Evolutionary conservation across 2,113 vertebrate genomes (phyloP).

Genomic region (Oophaga pumilio): DNA sequence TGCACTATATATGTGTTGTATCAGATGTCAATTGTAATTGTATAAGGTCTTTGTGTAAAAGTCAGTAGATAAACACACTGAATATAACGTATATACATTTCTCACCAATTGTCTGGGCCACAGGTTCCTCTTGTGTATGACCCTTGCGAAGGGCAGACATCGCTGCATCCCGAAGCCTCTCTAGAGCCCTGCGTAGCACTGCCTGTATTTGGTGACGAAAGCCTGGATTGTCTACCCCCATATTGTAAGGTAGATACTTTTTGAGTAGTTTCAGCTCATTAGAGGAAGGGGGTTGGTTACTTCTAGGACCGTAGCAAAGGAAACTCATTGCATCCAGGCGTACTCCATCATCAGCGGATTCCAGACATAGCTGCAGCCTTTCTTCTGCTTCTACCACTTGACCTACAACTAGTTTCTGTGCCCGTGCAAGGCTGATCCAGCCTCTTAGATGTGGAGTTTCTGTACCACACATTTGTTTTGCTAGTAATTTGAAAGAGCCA

Average conservation of each 20-base stretch:
- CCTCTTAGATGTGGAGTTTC: slow-evolving; percentile 70
- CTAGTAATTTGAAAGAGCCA: slow-evolving; percentile 64
- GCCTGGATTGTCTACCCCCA: slow-evolving; percentile 81
- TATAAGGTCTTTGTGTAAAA: background rate
- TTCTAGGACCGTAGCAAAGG: slow-evolving; percentile 81
- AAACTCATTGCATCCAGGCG: slow-evolving; percentile 77
- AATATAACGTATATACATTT: background rate
- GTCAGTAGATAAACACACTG: background rate
- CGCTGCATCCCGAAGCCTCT: slow-evolving; percentile 81
- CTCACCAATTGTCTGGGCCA: slow-evolving; percentile 79
- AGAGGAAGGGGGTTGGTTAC: slow-evolving; percentile 69
- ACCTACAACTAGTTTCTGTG: slow-evolving; percentile 67
- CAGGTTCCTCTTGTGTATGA: slow-evolving; percentile 37
- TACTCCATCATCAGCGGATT: slow-evolving; percentile 73
- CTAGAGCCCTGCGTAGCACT: slow-evolving; percentile 74
- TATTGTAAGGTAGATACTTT: slow-evolving; percentile 80
- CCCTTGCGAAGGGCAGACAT: slow-evolving; percentile 70
- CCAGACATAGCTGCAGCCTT: slow-evolving; percentile 74
- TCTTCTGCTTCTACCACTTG: slow-evolving; percentile 62
- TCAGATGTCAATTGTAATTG: background rate
- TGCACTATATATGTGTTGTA: background rate
- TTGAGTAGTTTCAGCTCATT: slow-evolving; percentile 72
- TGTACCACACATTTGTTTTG: slow-evolving; percentile 62
- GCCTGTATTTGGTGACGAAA: slow-evolving; percentile 88
- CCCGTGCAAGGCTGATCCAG: slow-evolving; percentile 79